Base-by-base conservation (phyloP, 2,113 vertebrate species). In the Hystrix brachyura region DNA sequence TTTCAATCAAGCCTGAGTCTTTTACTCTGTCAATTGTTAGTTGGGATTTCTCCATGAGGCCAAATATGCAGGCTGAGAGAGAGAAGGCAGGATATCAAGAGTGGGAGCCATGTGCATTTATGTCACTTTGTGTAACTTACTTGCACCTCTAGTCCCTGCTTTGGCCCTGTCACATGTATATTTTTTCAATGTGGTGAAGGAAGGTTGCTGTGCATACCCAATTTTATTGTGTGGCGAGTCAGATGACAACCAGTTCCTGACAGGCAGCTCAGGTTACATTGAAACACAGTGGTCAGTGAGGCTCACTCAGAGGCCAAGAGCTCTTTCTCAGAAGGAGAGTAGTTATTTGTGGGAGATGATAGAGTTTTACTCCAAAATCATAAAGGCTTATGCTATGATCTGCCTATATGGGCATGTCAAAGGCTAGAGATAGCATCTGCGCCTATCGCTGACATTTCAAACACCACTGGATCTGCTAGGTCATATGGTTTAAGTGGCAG, bases 31-130 rank as follows among this genome's bases (percentile, higher is more conserved):
- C 18, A 62, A 13, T 13, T 38, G 15, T 34, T 29, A 19, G 29
- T 17, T 9, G 11, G 18, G 0, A 72, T 18, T 0, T 62, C 19
- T 89, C 0, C 8, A 43, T 8, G 21, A 29, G 46, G 29, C 3
- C 43, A 62, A 17, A 23, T 9, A 46, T 60, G 7, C 3, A 46
- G 38, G 8, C 4, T 25, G 43, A 51, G 21, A 65, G 46, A 51
- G 13, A 79, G 57, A 48, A 67, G 46, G 43, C 57, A 59, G 23
- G 55, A 14, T 57, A 87, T 5, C 53, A 21, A 27, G 2, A 38
- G 8, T 18, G 17, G 14, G 7, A 59, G 25, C 15, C 10, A 6
- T 51, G 19, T 25, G 8, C 18, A 34, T 19, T 53, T 53, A 3
- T 65, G 15, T 34, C 13, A 23, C 18, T 60, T 87, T 14, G 4